Evolutionary conservation across 2,888 invertebrate species (phyloP), one percentile per base, ranked within the genome.

Genomic region (Drosophila basisetae): DNA sequence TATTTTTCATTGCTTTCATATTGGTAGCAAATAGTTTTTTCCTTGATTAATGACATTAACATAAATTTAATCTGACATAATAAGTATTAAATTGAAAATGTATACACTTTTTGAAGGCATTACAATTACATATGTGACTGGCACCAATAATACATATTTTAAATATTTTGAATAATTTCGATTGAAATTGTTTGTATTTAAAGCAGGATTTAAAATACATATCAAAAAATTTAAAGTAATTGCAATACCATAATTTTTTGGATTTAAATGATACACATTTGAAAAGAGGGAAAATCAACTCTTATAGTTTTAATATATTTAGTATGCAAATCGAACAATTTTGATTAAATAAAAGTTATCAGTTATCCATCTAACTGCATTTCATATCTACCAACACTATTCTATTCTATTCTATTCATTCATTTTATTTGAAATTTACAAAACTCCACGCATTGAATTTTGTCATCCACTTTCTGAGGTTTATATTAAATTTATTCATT

Each of bases 41-140:
- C 41, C 47, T 68, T 87, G 82, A 87, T 87, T 82, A 78, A 89
- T 84, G 73, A 50, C 58, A 71, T 69, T 80, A 73, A 70, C 76
- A 80, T 77, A 75, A 76, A 79, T 84, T 77, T 58, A 83, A 86
- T 68, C 73, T 66, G 64, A 58, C 68, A 61, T 69, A 76, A 80
- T 76, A 66, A 65, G 73, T 60, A 72, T 80, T 86, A 68, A 73
- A 76, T 75, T 69, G 25, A 9, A 47, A 85, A 68, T 73, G 65
- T 28, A 41, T 53, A 43, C 58, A 16, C 10, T 49, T 35, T 52
- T 63, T 56, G 52, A 30, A 55, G 31, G n/a, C 11, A 58, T 31
- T 65, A 52, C 41, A 54, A 18, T 16, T n/a, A 28, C 13, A 25
- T 30, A 52, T 53, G 43, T 66, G 47, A 28, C 18, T 10, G 37